Evolutionary conservation across 2,797 vertebrate species (phyloP).

Genomic region (Cyprinodon diabolis): DNA sequence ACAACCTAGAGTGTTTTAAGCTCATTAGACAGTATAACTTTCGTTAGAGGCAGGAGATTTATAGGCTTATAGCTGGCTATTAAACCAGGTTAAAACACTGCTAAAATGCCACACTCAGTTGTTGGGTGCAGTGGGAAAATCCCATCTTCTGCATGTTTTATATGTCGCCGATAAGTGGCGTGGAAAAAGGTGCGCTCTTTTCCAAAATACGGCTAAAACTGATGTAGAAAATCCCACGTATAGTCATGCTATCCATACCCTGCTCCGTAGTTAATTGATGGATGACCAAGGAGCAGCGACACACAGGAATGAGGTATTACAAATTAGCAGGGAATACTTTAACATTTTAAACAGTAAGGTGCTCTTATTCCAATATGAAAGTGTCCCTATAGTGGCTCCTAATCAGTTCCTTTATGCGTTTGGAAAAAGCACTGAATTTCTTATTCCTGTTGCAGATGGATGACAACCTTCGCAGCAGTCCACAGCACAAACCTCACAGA

Average conservation of each 20-base stretch:
- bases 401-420: slow-evolving; percentile 3
- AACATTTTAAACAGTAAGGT: background rate
- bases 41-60: too few relatives aligned
- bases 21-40: background rate
- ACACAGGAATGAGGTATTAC: background rate
- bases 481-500: slow-evolving; percentile 91
- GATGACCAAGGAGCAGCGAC: background rate
- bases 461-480: slow-evolving; percentile 96
- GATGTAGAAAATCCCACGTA: background rate
- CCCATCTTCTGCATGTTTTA: background rate
- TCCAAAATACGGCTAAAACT: background rate
- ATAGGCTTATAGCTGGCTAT: too few relatives aligned
- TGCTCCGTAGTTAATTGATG: background rate
- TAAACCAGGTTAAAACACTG: background rate
- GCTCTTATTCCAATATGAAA: background rate
- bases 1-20: too few relatives aligned
- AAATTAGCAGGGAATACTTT: background rate
- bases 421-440: slow-evolving; percentile 33
- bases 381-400: background rate
- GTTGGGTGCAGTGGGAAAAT: background rate
- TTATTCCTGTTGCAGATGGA: slow-evolving; percentile 89
- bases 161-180: background rate
- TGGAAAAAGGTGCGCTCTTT: background rate
- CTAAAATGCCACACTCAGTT: background rate
- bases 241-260: background rate